phyloP scores from a whole-genome alignment of 2,888 invertebrate genomes.

The Drosophila testacea region DNA sequence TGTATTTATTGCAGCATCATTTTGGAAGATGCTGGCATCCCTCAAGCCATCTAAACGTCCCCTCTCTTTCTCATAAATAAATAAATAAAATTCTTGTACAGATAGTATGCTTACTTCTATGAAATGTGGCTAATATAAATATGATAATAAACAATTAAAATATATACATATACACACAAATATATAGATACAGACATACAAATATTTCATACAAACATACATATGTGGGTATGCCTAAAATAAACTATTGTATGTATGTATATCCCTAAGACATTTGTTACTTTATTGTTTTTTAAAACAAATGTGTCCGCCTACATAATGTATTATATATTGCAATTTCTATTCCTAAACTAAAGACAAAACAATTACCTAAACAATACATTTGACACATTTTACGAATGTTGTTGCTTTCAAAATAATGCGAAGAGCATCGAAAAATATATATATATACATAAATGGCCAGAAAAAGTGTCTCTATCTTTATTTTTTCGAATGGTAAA shows the following conservation, averaged over 20 bases:
- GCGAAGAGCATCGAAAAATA: constrained; percentile 65
- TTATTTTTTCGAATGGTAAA: not conserved
- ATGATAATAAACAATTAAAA: constrained; percentile 54
- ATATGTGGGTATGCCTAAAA: constrained; percentile 19
- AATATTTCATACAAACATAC: constrained; percentile 11
- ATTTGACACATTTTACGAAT: constrained; percentile 64
- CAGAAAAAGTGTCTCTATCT: constrained; percentile 28
- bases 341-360: constrained; percentile 51
- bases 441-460: constrained; percentile 55
- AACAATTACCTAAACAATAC: constrained; percentile 63
- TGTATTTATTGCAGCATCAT: constrained; percentile 47
- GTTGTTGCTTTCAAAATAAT: constrained; percentile 73
- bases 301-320: constrained; percentile 58
- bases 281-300: constrained; percentile 61
- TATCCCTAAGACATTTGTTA: constrained; percentile 70
- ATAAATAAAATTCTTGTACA: constrained; percentile 63
- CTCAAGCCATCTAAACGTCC: constrained; percentile 38
- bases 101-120: constrained; percentile 75
- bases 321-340: constrained; percentile 63
- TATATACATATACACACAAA: constrained; percentile 38
- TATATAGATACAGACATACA: constrained; percentile 29
- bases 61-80: constrained; percentile 25
- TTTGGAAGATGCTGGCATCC: constrained; percentile 41
- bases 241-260: constrained; percentile 68
- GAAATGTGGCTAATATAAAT: constrained; percentile 76